These are phyloP conservation scores for Sicus ferrugineus DNA, from an alignment of 2,888 invertebrate species.

Conservation along the genomic window DNA sequence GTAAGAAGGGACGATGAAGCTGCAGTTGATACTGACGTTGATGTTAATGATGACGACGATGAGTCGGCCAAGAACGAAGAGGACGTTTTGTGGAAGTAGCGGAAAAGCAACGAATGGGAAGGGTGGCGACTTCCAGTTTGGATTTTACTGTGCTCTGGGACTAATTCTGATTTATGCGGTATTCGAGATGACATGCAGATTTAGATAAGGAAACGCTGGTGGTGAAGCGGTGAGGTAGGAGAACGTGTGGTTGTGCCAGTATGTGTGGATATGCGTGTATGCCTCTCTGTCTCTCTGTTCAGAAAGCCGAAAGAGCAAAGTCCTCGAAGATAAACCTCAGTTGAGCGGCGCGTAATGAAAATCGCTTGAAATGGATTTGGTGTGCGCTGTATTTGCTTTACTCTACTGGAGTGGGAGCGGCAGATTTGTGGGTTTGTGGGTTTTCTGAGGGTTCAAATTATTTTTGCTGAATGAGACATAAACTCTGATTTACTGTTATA, in stretches of 20 bases:
- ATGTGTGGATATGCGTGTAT: neutral
- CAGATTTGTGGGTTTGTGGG: conserved; percentile 25
- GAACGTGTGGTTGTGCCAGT: neutral
- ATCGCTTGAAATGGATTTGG: conserved; percentile 3
- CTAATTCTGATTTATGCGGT: conserved; percentile 63
- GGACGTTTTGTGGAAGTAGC: neutral
- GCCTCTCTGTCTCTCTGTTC: neutral
- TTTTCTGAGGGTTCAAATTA: conserved; percentile 45
- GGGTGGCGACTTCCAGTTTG: conserved; percentile 8
- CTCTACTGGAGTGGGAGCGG: neutral
- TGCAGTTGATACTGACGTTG: conserved; percentile 6
- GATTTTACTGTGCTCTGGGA: conserved; percentile 56
- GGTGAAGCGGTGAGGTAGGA: neutral
- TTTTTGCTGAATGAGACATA: conserved; percentile 42
- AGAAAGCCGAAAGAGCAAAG: conserved; percentile 4
- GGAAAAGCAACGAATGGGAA: neutral
- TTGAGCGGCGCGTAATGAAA: neutral
- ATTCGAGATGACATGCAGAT: conserved; percentile 61
- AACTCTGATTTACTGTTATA: conserved; percentile 56
- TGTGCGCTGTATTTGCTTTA: neutral
- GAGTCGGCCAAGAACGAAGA: too few relatives aligned
- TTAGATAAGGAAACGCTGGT: conserved; percentile 51
- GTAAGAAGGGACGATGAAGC: neutral
- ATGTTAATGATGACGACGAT: neutral
- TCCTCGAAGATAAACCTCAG: neutral